phyloP scores from a whole-genome alignment of 1,140 invertebrate species.

The Brachionus rotundiformis region DNA sequence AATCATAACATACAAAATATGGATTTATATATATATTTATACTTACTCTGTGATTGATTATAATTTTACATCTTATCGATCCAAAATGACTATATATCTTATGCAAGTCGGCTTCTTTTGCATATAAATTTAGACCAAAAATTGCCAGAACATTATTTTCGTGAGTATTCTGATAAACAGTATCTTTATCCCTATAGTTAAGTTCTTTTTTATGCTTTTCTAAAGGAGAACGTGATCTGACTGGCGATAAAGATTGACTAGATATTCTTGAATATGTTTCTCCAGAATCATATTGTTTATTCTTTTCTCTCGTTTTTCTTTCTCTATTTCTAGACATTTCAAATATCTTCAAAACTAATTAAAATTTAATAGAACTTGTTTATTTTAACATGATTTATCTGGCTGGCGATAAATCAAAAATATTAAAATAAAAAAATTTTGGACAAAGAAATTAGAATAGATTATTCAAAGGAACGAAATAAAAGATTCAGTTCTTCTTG shows the following conservation, averaged over 20 bases:
- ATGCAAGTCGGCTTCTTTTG: not conserved
- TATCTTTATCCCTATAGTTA: not conserved
- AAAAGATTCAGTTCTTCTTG: too few species aligned
- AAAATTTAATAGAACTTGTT: too few species aligned
- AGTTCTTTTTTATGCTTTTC: not conserved
- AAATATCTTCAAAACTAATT: too few species aligned
- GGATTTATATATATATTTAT: not conserved
- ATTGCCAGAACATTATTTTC: constrained; percentile 10
- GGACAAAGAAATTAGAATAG: not conserved
- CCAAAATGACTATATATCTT: not conserved
- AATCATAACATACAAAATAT: too few species aligned
- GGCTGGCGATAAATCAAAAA: too few species aligned
- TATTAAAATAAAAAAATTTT: constrained; percentile 16
- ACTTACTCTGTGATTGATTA: constrained; percentile 9
- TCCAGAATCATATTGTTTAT: too few species aligned
- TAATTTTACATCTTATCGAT: not conserved
- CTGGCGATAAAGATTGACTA: not conserved
- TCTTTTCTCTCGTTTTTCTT: too few species aligned
- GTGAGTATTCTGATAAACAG: not conserved
- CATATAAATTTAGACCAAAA: constrained; percentile 13
- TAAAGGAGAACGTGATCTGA: not conserved
- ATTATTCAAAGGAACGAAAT: constrained; percentile 38
- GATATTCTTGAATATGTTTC: too few species aligned
- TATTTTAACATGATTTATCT: too few species aligned
- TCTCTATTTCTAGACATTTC: too few species aligned